Base-by-base conservation (phyloP, 1,140 invertebrate species). In the Galleria mellonella region DNA sequence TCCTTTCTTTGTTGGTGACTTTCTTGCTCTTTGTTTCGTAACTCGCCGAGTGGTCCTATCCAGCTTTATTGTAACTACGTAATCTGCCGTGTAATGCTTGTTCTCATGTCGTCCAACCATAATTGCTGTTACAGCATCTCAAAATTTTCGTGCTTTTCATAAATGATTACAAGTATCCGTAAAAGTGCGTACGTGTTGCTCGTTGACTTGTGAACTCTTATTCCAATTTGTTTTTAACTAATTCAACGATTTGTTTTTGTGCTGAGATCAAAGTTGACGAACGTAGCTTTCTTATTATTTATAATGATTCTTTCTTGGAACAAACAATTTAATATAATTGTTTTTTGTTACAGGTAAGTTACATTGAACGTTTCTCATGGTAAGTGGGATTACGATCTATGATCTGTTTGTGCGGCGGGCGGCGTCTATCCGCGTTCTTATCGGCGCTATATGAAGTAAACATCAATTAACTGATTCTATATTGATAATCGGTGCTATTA, bases 21-120 rank as follows among this genome's bases (percentile, higher is more conserved):
- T 82, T 83, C 72, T 60, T 75, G 66, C 51, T 67, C 55, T 72
- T 77, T 73, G 77, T 84, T 77, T 81, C 75, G 72, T 79, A 74
- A 79, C 75, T 66, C 61, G 51, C 56, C 51, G 46, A 64, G 55
- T 64, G 55, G 61, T 67, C 64, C 55, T 62, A 72, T 68, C 50
- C 48, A 32, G 35, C 46, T 47, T 65, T 66, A 64, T 70, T 71
- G 56, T 69, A 12, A 9, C 42, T n/a, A 69, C 66, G 62, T 84
- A 77, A 79, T 76, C 59, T 67, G 52, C 60, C 62, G 50, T 73
- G 54, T 72, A 70, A 76, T 69, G 54, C 42, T 56, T 51, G 47
- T 61, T 69, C 64, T 62, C 65, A 65, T 75, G 65, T 66, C 59
- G 62, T 65, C 51, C 51, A 49, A 37, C 47, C 40, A 63, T 72